A percentile compares a stretch with the other conserved stretches of the same genome.
These are phyloP conservation scores for Semibalanus balanoides DNA, from an alignment of 1,140 invertebrate species.

Conservation along the genomic window DNA sequence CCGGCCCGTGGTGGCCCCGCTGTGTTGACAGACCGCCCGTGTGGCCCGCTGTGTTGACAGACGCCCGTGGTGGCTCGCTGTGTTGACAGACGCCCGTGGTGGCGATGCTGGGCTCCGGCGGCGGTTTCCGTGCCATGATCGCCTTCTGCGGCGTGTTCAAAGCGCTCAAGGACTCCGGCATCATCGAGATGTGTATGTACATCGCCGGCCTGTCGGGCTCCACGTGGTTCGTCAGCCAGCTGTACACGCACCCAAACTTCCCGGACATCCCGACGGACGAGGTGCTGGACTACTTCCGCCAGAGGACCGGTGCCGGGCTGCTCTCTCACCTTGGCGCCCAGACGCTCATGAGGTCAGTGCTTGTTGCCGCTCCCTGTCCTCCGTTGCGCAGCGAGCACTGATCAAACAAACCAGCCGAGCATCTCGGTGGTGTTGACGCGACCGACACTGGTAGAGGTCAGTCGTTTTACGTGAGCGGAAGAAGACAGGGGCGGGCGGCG, in stretches of 20 bases:
- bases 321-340: conserved; percentile 19
- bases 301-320: neutral
- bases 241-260: conserved; percentile 31
- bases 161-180: conserved; percentile 29
- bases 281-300: conserved; percentile 21
- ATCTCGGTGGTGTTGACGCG: no score
- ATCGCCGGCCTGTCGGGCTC: conserved; percentile 33
- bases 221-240: conserved; percentile 29
- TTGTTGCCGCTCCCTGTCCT: no score
- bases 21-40: no score
- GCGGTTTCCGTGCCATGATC: conserved; percentile 37
- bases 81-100: conserved; percentile 30
- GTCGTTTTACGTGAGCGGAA: no score
- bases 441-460: no score
- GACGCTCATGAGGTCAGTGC: neutral
- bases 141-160: conserved; percentile 34
- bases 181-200: conserved; percentile 33
- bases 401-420: no score
- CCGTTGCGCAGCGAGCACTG: no score
- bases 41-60: no score
- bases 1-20: no score
- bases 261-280: conserved; percentile 25
- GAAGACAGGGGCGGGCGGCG: no score
- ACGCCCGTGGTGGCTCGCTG: no score
- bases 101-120: conserved; percentile 36